Conservation (phyloP, 2,113 vertebrate species). For the Sitta europaea region DNA sequence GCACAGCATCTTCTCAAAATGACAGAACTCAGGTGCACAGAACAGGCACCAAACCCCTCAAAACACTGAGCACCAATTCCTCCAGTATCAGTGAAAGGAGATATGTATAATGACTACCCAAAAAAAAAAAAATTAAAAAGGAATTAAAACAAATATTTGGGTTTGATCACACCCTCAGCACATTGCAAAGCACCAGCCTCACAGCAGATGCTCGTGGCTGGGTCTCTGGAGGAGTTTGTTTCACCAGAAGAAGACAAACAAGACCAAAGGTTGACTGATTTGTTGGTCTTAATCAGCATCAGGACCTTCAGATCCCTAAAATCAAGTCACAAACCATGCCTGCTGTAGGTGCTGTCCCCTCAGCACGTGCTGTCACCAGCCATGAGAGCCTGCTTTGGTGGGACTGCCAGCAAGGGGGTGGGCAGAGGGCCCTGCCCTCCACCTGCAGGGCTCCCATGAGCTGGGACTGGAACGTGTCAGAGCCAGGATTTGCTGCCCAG, state of each 20-base stretch:
- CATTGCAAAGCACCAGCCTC: not conserved
- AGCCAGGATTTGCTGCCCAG: not conserved
- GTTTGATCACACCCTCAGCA: not conserved
- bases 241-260: not conserved
- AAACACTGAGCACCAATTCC: not conserved
- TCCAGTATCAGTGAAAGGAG: not conserved
- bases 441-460: not conserved
- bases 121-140: not conserved
- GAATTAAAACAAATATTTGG: not conserved
- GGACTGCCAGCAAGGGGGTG: not conserved
- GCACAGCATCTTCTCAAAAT: not conserved
- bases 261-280: not conserved
- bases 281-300: not conserved
- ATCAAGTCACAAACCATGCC: too few relatives aligned
- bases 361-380: not conserved
- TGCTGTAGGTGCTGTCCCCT: not conserved
- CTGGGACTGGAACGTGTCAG: not conserved
- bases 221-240: not conserved
- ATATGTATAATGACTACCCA: not conserved
- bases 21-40: not conserved
- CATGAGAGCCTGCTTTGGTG: fast-evolving
- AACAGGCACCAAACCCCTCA: not conserved
- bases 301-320: not conserved
- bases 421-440: not conserved
- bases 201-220: not conserved